A percentile compares a stretch with the other conserved stretches of the same genome.
phyloP scores from a whole-genome alignment of 2,888 invertebrate genomes.

The Agrilus cyanescens region DNA sequence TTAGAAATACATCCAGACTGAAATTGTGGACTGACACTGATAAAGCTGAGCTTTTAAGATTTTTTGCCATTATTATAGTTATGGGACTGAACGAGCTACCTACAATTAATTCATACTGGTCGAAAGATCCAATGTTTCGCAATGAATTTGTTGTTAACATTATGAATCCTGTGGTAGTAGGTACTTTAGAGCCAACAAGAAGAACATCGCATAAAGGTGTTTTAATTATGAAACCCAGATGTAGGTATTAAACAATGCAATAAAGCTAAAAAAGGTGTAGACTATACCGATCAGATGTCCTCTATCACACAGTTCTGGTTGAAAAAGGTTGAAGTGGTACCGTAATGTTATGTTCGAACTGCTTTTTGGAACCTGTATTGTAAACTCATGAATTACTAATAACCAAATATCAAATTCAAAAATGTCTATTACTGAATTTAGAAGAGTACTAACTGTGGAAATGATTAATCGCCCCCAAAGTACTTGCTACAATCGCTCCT shows the following conservation, averaged over 20 bases:
- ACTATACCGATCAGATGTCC: slow-evolving; percentile 10
- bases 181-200: slow-evolving; percentile 6
- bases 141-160: background rate
- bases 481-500: background rate
- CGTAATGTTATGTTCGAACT: slow-evolving; percentile 11
- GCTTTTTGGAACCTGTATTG: slow-evolving; percentile 7
- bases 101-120: background rate
- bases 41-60: no score
- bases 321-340: slow-evolving; percentile 14
- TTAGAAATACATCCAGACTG: no score
- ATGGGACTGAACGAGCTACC: background rate
- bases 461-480: background rate
- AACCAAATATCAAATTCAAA: slow-evolving; percentile 5
- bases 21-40: no score
- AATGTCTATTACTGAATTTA: slow-evolving; percentile 8
- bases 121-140: background rate
- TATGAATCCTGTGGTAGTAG: background rate
- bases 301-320: slow-evolving; percentile 10
- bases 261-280: slow-evolving; percentile 8
- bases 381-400: slow-evolving; percentile 2
- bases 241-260: slow-evolving; percentile 9
- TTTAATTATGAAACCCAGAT: slow-evolving; percentile 10
- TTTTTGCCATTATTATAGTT: background rate
- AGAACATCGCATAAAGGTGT: background rate
- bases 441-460: slow-evolving; percentile 2